phyloP scores from a whole-genome alignment of 2,113 vertebrate genomes.

The Naja naja region DNA sequence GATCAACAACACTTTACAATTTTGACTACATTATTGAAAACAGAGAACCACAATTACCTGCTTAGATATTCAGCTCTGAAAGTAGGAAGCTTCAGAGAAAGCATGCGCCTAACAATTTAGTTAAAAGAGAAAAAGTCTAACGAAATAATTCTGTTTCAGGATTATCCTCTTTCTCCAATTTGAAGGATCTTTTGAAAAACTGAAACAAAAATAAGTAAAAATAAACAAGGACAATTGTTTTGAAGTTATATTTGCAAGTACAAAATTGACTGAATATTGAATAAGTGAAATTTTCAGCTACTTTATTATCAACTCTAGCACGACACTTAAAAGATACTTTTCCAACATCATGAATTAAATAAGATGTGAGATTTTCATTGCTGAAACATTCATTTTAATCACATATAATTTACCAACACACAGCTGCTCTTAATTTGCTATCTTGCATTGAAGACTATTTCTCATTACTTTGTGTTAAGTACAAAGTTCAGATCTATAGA shows the following conservation, averaged over 20 bases:
- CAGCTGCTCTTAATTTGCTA: background rate
- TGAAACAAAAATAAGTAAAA: background rate
- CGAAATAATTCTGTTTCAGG: background rate
- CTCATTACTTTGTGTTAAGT: background rate
- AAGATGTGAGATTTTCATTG: background rate
- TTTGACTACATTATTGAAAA: background rate
- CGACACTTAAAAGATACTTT: background rate
- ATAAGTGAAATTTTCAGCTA: background rate
- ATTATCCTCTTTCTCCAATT: background rate
- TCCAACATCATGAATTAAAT: background rate
- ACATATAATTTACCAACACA: background rate
- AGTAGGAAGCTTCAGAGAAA: background rate
- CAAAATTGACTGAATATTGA: background rate
- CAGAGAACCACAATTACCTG: background rate
- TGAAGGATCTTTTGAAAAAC: background rate
- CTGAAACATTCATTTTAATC: background rate
- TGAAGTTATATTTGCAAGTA: background rate
- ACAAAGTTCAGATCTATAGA: no score
- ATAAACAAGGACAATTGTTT: background rate
- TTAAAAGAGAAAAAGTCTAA: background rate
- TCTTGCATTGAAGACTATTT: background rate
- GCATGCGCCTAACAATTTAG: background rate
- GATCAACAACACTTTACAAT: background rate
- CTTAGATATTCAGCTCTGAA: background rate
- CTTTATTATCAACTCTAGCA: background rate